phyloP scores from a whole-genome alignment of 1,140 invertebrate species.

The Drosophila serrata region DNA sequence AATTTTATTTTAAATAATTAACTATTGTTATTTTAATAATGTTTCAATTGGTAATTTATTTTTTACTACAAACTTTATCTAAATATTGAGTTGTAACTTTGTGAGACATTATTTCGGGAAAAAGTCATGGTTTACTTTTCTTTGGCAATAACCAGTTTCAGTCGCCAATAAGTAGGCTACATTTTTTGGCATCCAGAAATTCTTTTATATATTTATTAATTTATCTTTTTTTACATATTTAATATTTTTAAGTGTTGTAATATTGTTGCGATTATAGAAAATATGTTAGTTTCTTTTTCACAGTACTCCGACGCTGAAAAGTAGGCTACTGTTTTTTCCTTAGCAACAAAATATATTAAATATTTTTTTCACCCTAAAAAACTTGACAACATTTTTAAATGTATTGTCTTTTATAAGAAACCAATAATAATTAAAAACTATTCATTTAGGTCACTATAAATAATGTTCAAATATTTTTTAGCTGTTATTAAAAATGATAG shows the following conservation, averaged over 20 bases:
- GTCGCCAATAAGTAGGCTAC: too few relatives aligned
- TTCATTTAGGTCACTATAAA: not conserved
- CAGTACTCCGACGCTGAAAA: not conserved
- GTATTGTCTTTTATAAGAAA: too few relatives aligned
- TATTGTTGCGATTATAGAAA: too few relatives aligned
- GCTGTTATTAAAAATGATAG: not conserved
- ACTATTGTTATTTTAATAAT: rapidly evolving
- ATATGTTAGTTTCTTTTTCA: not conserved
- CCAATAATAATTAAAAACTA: not conserved
- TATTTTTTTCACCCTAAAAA: not conserved
- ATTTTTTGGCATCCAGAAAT: too few relatives aligned
- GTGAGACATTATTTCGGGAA: too few relatives aligned
- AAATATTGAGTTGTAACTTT: not conserved
- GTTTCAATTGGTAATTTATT: not conserved
- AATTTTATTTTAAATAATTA: not conserved
- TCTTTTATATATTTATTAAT: too few relatives aligned
- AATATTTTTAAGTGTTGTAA: too few relatives aligned
- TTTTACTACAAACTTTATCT: not conserved
- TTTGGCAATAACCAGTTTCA: too few relatives aligned
- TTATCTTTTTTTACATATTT: too few relatives aligned
- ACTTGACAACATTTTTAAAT: too few relatives aligned
- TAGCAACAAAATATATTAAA: not conserved
- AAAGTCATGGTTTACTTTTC: too few relatives aligned
- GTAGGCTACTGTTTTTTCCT: not conserved
- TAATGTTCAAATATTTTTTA: not conserved